Percentiles rank a stretch among this genome's conserved stretches.
phyloP scores from a whole-genome alignment of 2,113 vertebrate species.

The Trematomus loennbergii region DNA sequence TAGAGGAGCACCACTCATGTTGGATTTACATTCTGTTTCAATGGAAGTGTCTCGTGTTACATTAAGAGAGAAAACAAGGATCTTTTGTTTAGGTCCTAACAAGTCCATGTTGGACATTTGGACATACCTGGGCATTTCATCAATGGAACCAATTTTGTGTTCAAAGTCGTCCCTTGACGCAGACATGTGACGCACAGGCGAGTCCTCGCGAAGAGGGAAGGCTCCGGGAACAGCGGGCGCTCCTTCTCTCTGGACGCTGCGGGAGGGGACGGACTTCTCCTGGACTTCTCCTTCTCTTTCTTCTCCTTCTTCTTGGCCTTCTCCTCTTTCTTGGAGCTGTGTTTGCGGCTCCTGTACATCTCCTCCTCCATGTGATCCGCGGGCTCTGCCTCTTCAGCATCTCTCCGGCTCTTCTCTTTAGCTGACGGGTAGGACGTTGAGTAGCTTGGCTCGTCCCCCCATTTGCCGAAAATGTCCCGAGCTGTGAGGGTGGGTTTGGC shows the following conservation, averaged over 20 bases:
- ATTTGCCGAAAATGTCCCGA: conserved; percentile 92
- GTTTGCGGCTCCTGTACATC: conserved; percentile 91
- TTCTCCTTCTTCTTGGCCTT: conserved; percentile 92
- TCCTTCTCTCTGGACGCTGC: conserved; percentile 87
- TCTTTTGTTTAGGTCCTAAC: too few relatives aligned
- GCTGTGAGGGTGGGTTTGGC: conserved; percentile 82
- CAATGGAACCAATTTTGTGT: conserved; percentile 89
- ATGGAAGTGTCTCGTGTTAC: neutral
- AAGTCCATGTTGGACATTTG: too few relatives aligned
- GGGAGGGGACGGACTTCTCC: conserved; percentile 83
- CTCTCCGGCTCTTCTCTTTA: conserved; percentile 89
- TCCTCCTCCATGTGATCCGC: conserved; percentile 88
- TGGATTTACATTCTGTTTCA: neutral
- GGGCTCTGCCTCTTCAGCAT: conserved; percentile 86
- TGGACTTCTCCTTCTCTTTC: conserved; percentile 89
- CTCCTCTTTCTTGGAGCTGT: conserved; percentile 90
- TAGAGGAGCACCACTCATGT: too few relatives aligned
- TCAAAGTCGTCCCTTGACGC: conserved; percentile 93
- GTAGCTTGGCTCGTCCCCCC: conserved; percentile 90
- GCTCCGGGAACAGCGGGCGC: conserved; percentile 84
- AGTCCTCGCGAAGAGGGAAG: conserved; percentile 77
- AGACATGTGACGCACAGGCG: conserved; percentile 79
- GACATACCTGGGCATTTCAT: conserved; percentile 82
- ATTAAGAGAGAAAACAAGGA: neutral
- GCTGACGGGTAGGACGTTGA: conserved; percentile 75